Base-by-base conservation (phyloP, 2,888 invertebrate species). In the Hirudinaria manillensis region DNA sequence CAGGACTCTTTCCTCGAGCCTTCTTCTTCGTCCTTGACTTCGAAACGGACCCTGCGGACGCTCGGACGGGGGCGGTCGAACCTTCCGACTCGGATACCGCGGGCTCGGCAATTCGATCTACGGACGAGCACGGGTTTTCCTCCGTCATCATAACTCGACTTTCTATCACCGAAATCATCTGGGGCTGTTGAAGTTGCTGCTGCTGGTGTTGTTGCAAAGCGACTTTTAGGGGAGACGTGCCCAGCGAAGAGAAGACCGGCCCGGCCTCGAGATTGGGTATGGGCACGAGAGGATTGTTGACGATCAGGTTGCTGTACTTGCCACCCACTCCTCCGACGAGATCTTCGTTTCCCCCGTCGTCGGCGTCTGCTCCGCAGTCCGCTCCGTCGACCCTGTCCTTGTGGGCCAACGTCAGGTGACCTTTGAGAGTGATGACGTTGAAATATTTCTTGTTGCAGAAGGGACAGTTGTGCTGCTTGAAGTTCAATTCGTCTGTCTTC, bases 401-500 rank as follows among this genome's bases (percentile, higher is more conserved):
- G 70, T 76, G 76, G 0, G 72, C 53, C n/a, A 76, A 73, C 7
- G 76, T 76, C 74, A 76, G 72, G 68, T 76, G 76, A 53, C 76
- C 76, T 55, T 76, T 76, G 38, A 76, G 73, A 24, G 76, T 76
- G 74, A 76, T 76, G 73, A 76, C 65, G 70, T 76, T 76, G 70
- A 76, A 76, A 56, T 76, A 76, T n/a, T 76, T 76, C 67, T 68
- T 73, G 70, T 73, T 61, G 61, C 76, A 76, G 72, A 74, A 74
- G 3, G 76, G 76, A 29, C 76, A 76, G 74, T 73, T 75, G 66
- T 73, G 76, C 38, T 76, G 76, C 70, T 76, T 76, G 70, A 56
- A 73, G 68, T 76, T 76, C n/a, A 76, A 68, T 38, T 76, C 76
- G n/a, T 76, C 76, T 7, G 76, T 76, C 36, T 76, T 76, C 34